Evolutionary conservation across 2,113 vertebrate genomes (phyloP).

Genomic region (Craseonycteris thonglongyai): DNA sequence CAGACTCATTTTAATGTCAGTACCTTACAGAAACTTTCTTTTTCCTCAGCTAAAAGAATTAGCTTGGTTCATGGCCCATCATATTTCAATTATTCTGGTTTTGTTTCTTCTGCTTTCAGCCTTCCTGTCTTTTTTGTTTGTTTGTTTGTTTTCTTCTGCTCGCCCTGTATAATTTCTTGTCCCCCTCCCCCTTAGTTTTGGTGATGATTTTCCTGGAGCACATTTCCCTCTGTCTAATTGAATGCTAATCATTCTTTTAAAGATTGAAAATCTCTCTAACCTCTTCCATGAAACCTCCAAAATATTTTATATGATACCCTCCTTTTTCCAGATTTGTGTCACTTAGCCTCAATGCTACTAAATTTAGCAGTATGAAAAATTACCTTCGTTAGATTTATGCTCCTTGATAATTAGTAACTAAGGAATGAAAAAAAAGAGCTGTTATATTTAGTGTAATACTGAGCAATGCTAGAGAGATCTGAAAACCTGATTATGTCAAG

Average conservation of each 20-base stretch:
- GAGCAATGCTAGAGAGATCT: not conserved
- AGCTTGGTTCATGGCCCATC: not conserved
- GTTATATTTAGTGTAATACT: not conserved
- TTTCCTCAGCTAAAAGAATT: conserved; percentile 7
- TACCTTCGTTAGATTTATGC: conserved; percentile 9
- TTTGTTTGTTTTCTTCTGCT: too few species aligned
- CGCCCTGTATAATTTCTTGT: too few species aligned
- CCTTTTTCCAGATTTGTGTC: not conserved
- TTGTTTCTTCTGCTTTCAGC: not conserved
- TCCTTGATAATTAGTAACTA: not conserved
- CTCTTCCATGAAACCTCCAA: not conserved
- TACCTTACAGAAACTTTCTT: not conserved
- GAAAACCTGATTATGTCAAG: not conserved
- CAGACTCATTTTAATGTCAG: not conserved
- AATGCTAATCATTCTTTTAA: conserved; percentile 35
- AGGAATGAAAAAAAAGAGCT: not conserved
- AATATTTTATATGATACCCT: not conserved
- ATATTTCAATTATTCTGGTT: not conserved
- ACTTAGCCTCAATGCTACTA: not conserved
- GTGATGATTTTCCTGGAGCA: not conserved
- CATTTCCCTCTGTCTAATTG: not conserved
- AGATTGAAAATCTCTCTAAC: not conserved
- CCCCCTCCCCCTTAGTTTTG: too few species aligned
- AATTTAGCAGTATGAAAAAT: not conserved
- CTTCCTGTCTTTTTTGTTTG: not conserved